A percentile compares a stretch with the other conserved stretches of the same genome.
Evolutionary conservation across 2,113 vertebrate species (phyloP).

Genomic region (Pterocles orientalis): DNA sequence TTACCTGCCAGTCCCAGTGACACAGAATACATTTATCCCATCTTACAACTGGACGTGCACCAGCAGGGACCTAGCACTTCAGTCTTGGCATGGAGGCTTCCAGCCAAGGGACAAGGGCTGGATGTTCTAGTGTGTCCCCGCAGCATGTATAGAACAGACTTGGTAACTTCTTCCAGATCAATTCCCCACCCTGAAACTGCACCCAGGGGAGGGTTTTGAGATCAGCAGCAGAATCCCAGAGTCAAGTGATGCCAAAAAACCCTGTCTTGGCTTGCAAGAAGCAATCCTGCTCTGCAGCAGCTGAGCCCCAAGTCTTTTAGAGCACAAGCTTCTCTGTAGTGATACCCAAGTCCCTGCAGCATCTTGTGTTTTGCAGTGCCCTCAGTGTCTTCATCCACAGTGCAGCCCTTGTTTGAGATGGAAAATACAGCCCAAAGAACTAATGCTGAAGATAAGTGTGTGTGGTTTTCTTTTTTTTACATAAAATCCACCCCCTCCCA

Average conservation of each 20-base stretch:
- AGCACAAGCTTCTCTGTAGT: neutral
- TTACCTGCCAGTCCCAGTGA: neutral
- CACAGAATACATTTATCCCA: neutral
- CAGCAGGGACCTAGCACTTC: neutral
- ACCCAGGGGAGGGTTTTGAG: neutral
- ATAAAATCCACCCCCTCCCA: accelerated
- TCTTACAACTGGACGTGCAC: accelerated
- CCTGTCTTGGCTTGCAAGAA: neutral
- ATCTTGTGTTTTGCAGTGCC: neutral
- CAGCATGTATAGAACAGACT: neutral
- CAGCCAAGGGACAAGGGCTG: neutral
- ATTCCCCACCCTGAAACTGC: neutral
- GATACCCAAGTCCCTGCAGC: neutral
- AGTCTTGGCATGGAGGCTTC: neutral
- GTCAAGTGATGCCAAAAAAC: neutral
- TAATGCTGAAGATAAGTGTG: neutral
- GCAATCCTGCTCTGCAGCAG: neutral
- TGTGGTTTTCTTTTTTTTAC: neutral
- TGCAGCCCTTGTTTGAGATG: neutral
- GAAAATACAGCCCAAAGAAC: neutral
- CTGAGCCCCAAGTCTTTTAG: neutral
- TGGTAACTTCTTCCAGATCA: neutral
- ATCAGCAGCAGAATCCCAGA: neutral
- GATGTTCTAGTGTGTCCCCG: neutral
- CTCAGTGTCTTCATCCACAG: neutral